phyloP scores from a whole-genome alignment of 2,888 invertebrate genomes.

The Entomobrya proxima region DNA sequence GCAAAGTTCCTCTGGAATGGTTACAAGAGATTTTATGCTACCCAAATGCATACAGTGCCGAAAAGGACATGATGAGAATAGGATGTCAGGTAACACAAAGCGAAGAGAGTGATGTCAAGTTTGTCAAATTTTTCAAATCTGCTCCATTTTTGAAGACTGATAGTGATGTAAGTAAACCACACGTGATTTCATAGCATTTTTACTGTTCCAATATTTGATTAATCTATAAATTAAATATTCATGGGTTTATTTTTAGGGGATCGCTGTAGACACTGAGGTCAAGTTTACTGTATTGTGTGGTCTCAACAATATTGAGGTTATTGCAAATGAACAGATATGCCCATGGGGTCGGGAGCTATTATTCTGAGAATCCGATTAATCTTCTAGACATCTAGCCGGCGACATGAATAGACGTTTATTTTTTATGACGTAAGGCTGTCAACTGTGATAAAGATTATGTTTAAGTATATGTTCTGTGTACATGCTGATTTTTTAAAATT shows the following conservation, averaged over 20 bases:
- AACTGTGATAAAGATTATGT: too few species aligned
- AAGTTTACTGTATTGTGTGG: constrained; percentile 35
- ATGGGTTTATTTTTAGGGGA: not conserved
- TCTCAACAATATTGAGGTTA: constrained; percentile 18
- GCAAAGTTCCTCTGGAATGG: constrained; percentile 78
- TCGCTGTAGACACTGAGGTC: not conserved
- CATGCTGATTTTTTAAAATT: too few species aligned
- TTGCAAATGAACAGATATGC: constrained; percentile 40
- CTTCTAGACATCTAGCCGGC: too few species aligned
- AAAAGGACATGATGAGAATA: constrained; percentile 49
- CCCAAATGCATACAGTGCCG: not conserved
- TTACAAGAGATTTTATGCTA: constrained; percentile 38
- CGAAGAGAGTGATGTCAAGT: constrained; percentile 23
- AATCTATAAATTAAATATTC: not conserved
- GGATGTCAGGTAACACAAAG: constrained; percentile 24
- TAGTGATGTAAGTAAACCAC: not conserved
- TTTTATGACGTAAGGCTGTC: too few species aligned
- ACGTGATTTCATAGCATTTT: not conserved
- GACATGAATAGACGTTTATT: too few species aligned
- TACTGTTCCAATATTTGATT: not conserved
- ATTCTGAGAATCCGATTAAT: not conserved
- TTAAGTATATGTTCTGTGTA: too few species aligned
- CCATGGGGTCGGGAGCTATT: constrained; percentile 24
- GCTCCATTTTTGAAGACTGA: not conserved
- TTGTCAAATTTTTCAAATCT: constrained; percentile 53